Percentiles rank a stretch among this genome's conserved stretches.
phyloP scores from a whole-genome alignment of 2,113 vertebrate species.

The Serinus canaria region DNA sequence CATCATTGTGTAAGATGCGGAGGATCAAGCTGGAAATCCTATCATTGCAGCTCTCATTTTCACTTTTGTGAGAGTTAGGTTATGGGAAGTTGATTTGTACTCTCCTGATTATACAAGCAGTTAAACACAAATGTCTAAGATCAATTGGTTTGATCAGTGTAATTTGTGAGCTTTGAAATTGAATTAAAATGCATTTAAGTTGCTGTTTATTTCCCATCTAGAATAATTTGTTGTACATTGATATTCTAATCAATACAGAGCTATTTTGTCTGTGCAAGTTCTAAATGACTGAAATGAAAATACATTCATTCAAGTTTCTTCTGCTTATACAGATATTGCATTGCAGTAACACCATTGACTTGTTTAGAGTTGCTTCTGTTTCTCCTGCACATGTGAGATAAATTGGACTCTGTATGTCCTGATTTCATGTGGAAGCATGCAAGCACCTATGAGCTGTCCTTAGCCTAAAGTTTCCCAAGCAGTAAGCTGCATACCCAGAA shows the following conservation, averaged over 20 bases:
- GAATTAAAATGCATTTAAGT: not conserved
- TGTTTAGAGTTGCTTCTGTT: not conserved
- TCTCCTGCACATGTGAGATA: not conserved
- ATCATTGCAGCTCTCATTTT: not conserved
- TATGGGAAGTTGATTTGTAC: not conserved
- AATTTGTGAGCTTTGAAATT: not conserved
- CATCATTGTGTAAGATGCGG: not conserved
- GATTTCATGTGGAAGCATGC: not conserved
- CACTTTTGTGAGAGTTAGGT: not conserved
- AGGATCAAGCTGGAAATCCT: not conserved
- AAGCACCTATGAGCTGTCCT: not conserved
- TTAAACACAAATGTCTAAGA: not conserved
- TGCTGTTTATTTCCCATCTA: not conserved
- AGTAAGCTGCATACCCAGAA: not conserved
- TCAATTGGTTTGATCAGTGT: not conserved
- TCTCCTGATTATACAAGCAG: not conserved
- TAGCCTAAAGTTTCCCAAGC: not conserved
- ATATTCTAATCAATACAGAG: not conserved
- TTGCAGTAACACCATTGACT: not conserved
- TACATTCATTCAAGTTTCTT: not conserved
- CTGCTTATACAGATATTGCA: not conserved
- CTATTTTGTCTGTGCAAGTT: not conserved
- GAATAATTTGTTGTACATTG: not conserved
- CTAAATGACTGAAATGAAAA: not conserved
- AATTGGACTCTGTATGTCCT: not conserved